Evolutionary conservation across 2,888 invertebrate genomes (phyloP).

Genomic region (Automeris io): DNA sequence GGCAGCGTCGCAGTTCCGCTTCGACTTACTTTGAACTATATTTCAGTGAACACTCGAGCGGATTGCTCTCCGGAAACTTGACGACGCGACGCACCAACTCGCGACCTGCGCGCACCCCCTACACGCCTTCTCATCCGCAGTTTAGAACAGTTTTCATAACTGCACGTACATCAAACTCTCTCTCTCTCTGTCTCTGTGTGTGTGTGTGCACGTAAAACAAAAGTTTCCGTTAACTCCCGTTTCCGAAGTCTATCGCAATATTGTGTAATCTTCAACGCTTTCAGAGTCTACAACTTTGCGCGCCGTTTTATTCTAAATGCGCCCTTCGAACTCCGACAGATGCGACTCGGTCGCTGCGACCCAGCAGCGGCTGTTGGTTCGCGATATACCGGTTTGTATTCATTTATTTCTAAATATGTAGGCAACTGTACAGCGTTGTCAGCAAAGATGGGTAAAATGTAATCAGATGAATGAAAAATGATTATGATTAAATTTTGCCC

Average conservation of each 20-base stretch:
- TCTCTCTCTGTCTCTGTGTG: conserved; percentile 30
- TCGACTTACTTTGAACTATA: conserved; percentile 57
- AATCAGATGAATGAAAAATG: no score
- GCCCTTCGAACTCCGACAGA: no score
- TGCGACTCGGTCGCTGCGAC: no score
- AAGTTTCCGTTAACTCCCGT: conserved; percentile 37
- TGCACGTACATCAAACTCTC: conserved; percentile 32
- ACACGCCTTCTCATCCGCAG: conserved; percentile 19
- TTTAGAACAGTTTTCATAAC: conserved; percentile 40
- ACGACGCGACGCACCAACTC: conserved; percentile 28
- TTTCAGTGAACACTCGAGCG: conserved; percentile 46
- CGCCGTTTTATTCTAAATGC: no score
- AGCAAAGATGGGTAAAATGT: no score
- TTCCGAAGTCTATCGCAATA: conserved; percentile 31
- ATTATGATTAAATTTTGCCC: no score
- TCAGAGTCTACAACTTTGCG: conserved; percentile 37
- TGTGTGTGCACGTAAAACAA: conserved; percentile 40
- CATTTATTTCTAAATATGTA: no score
- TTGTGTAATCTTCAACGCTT: conserved; percentile 45
- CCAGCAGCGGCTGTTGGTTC: no score
- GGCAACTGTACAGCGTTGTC: no score
- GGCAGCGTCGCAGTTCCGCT: conserved; percentile 32
- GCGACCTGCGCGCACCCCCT: conserved; percentile 18
- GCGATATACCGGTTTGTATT: no score
- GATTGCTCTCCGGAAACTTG: conserved; percentile 43